Evolutionary conservation across 1,140 invertebrate species (phyloP).

Genomic region (Drosophila malerkotliana): DNA sequence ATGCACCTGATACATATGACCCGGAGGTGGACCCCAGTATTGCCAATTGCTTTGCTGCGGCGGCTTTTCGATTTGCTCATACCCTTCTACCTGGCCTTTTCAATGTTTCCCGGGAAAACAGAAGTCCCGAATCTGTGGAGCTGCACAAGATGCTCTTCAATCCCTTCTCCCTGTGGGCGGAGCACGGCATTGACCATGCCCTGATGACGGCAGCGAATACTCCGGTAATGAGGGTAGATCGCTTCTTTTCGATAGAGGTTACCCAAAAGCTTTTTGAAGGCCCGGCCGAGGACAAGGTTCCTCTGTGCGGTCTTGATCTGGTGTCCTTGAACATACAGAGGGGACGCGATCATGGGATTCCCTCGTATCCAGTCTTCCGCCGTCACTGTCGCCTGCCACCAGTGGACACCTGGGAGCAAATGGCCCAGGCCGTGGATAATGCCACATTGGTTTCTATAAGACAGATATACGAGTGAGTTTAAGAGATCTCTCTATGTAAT

Average conservation of each 20-base stretch:
- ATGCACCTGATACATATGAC: conserved; percentile 87
- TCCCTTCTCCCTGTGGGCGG: conserved; percentile 90
- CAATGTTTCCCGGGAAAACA: conserved; percentile 86
- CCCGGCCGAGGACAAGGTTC: conserved; percentile 53
- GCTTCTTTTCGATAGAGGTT: conserved; percentile 89
- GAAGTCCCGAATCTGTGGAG: conserved; percentile 88
- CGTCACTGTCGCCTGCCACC: conserved; percentile 89
- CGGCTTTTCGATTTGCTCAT: conserved; percentile 96
- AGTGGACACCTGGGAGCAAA: conserved; percentile 90
- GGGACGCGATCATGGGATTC: conserved; percentile 94
- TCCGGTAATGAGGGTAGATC: conserved; percentile 88
- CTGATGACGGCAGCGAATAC: conserved; percentile 88
- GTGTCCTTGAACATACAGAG: conserved; percentile 94
- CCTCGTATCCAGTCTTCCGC: conserved; percentile 91
- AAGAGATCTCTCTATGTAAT: not conserved
- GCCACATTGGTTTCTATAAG: conserved; percentile 87
- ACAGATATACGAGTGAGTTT: conserved; percentile 87
- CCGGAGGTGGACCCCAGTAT: conserved; percentile 90
- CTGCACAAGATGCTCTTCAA: conserved; percentile 93
- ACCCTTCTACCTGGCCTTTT: conserved; percentile 91
- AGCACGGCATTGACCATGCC: conserved; percentile 86
- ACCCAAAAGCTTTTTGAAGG: conserved; percentile 88
- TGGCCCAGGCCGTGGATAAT: conserved; percentile 87
- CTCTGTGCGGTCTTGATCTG: conserved; percentile 90
- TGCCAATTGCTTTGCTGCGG: conserved; percentile 95